A percentile compares a stretch with the other conserved stretches of the same genome.
These are phyloP conservation scores for Pristionchus japonicus DNA, from an alignment of 2,888 invertebrate genomes.

Conservation along the genomic window DNA sequence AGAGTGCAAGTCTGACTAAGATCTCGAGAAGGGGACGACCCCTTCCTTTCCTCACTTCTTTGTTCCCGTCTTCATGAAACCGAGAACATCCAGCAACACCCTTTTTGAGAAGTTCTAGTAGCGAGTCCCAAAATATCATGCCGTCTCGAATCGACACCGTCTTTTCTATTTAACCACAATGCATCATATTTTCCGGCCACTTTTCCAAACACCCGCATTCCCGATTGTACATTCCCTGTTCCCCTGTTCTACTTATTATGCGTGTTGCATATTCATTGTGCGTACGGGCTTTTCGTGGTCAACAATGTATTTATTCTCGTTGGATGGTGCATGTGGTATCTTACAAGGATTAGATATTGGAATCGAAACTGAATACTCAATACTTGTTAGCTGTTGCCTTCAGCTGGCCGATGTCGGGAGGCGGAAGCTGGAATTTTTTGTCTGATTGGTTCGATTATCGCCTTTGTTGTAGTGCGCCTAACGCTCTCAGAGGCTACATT, in stretches of 20 bases:
- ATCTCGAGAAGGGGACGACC: too few species aligned
- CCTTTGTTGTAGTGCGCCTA: too few species aligned
- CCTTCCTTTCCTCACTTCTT: neutral
- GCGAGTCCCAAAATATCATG: too few species aligned
- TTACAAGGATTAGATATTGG: neutral
- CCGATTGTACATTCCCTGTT: neutral
- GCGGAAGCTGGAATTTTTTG: neutral
- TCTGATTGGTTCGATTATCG: neutral
- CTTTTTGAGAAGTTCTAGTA: too few species aligned
- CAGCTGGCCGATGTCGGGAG: neutral
- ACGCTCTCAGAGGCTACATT: too few species aligned
- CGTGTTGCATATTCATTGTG: neutral
- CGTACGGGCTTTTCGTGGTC: neutral
- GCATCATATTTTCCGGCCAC: too few species aligned
- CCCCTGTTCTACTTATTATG: neutral
- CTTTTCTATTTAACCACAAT: too few species aligned
- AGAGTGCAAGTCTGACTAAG: neutral
- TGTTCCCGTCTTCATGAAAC: too few species aligned
- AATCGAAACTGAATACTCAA: neutral
- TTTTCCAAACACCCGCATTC: neutral
- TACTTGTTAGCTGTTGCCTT: neutral
- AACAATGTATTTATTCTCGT: slow-evolving; percentile 2
- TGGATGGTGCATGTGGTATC: neutral
- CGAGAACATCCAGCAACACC: too few species aligned
- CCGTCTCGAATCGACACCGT: too few species aligned